Base-by-base conservation (phyloP, 2,113 vertebrate species). In the Dolichotis patagonum region DNA sequence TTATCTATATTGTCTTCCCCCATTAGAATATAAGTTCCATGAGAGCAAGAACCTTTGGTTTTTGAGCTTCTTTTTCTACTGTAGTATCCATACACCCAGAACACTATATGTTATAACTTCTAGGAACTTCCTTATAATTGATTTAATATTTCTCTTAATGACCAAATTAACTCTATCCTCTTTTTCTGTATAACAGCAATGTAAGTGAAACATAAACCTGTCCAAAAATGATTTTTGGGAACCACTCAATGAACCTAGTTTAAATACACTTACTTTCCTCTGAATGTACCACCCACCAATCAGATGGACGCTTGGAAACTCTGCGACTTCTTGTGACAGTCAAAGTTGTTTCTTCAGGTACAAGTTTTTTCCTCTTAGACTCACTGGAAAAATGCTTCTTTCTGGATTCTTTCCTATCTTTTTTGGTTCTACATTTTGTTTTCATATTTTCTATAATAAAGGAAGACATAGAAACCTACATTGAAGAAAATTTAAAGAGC, bases 241-340 rank as follows among this genome's bases (percentile, higher is more conserved):
- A 22, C 3, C 52, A 63, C 62, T 62, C 32, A 92, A 62, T 35
- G 1, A 96, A 46, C 11, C 71, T 20, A 16, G 90, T 62, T 92
- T 90, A 94, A 97, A 78, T 77, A 90, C 77, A 97, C 98, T 98
- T 98, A 98, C 97, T 94, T 8, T 94, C 38, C 12, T 96, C 94
- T 82, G 97, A 32, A 65, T 88, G 94, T 87, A 97, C 90, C 43
- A 96, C 24, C 98, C 98, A 98, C 98, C 98, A 98, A 81, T 96
- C 17, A 94, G 97, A 96, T 20, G 98, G 97, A 52, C 16, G 32
- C 75, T 41, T 96, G 58, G 98, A 98, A 96, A 96, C 32, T 97
- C 98, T 96, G 46, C 0, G 24, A 97, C 96, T 97, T 97, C 49
- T 95, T 2, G 26, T 94, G 46, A 96, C 3, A 96, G 80, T 78